Percentiles rank a stretch among this genome's conserved stretches.
These are phyloP conservation scores for Enteromius radiatus DNA, from an alignment of 2,797 vertebrate genomes.

Conservation along the genomic window DNA sequence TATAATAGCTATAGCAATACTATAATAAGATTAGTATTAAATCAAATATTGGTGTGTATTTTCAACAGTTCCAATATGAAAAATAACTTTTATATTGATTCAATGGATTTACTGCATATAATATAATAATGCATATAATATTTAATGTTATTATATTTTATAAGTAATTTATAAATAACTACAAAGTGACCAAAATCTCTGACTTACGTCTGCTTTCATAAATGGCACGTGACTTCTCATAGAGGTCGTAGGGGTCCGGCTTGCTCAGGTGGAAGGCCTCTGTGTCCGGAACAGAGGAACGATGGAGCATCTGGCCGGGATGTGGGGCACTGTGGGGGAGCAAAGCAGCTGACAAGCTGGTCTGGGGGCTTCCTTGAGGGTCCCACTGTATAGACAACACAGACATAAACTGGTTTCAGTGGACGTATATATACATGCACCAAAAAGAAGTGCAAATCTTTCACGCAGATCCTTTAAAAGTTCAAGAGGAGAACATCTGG, in stretches of 20 bases:
- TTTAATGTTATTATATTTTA: background rate
- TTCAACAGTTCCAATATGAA: no score
- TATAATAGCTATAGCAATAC: no score
- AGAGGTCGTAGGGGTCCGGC: constrained; percentile 98
- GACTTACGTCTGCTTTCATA: constrained; percentile 99
- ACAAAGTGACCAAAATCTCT: background rate
- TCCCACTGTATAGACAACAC: constrained; percentile 84
- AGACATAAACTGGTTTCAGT: background rate
- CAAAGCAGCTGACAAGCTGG: constrained; percentile 85
- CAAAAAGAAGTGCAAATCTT: background rate
- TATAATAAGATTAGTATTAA: no score
- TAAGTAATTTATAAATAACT: background rate
- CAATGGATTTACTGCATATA: no score
- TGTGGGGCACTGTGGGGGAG: constrained; percentile 87
- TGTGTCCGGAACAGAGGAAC: constrained; percentile 91
- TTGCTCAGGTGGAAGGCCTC: constrained; percentile 96
- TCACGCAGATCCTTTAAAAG: constrained; percentile 6
- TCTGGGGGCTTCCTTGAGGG: constrained; percentile 93
- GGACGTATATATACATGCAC: background rate
- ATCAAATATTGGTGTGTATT: no score
- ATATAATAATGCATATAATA: no score
- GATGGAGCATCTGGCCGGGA: constrained; percentile 87
- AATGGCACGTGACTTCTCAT: constrained; percentile 98
- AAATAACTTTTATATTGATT: no score
- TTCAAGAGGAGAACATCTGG: constrained; percentile 10